phyloP scores from a whole-genome alignment of 1,140 invertebrate genomes.

The Zaprionus ornatus region DNA sequence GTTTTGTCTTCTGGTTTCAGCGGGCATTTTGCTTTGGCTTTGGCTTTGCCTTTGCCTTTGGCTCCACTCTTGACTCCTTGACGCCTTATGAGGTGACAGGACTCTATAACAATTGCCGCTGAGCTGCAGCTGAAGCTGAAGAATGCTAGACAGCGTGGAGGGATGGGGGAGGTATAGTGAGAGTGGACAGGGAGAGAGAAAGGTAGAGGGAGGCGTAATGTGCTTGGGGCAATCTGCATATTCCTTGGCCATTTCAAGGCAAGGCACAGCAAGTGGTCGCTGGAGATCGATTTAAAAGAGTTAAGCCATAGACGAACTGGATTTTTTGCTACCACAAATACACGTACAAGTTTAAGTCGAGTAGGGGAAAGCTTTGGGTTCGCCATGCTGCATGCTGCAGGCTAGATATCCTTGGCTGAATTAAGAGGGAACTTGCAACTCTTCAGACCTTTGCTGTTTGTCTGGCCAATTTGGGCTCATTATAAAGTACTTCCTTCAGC shows the following conservation, averaged over 20 bases:
- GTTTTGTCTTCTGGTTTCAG: conserved; percentile 16
- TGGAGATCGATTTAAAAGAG: neutral
- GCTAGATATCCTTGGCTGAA: neutral
- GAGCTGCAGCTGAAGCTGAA: conserved; percentile 3
- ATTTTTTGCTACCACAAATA: neutral
- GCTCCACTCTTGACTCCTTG: conserved; percentile 42
- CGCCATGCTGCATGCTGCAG: too few species aligned
- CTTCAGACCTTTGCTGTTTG: neutral
- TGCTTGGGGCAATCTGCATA: conserved; percentile 1
- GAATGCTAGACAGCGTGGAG: neutral
- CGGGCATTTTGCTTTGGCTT: conserved; percentile 26
- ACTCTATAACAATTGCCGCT: conserved; percentile 27
- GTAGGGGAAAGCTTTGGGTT: neutral
- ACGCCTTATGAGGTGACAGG: conserved; percentile 33
- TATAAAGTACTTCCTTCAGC: too few species aligned
- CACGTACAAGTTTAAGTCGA: neutral
- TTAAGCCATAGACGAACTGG: neutral
- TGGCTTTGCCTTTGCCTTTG: neutral
- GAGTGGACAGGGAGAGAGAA: neutral
- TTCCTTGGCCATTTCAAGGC: neutral
- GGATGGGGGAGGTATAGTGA: neutral
- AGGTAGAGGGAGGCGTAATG: neutral
- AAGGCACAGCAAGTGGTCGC: neutral
- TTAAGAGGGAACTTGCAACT: neutral
- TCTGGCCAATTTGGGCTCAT: too few species aligned